Conservation (phyloP, 1,140 invertebrate species). For the Acromyrmex echinatior region DNA sequence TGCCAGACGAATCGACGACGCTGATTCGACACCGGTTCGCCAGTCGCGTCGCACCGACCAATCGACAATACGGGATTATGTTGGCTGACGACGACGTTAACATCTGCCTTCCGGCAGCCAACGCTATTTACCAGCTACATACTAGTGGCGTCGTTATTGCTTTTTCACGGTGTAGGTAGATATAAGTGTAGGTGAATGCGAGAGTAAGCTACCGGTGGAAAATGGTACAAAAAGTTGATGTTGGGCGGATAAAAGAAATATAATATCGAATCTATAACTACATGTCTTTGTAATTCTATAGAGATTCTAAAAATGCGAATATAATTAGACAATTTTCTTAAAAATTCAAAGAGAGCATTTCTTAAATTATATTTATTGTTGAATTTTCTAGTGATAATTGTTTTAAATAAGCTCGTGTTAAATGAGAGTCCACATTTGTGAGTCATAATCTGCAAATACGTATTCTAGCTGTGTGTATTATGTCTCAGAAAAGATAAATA, state of each 20-base stretch:
- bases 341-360: background rate
- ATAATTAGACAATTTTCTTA: background rate
- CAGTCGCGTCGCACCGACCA: constrained; percentile 56
- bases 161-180: constrained; percentile 37
- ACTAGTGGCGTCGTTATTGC: constrained; percentile 26
- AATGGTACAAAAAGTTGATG: constrained; percentile 20
- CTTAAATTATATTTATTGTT: background rate
- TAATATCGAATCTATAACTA: background rate
- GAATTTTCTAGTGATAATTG: background rate
- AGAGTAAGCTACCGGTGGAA: constrained; percentile 3
- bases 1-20: constrained; percentile 50
- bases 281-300: background rate
- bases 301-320: background rate
- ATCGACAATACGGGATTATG: constrained; percentile 65
- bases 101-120: constrained; percentile 61
- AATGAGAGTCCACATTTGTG: background rate
- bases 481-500: background rate
- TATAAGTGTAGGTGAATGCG: background rate
- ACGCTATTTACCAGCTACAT: constrained; percentile 52
- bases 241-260: background rate
- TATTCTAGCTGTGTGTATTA: background rate
- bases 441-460: background rate
- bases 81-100: constrained; percentile 60
- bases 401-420: background rate
- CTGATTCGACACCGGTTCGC: constrained; percentile 62